phyloP scores from a whole-genome alignment of 2,888 invertebrate genomes.

The Athripsodes cinereus region DNA sequence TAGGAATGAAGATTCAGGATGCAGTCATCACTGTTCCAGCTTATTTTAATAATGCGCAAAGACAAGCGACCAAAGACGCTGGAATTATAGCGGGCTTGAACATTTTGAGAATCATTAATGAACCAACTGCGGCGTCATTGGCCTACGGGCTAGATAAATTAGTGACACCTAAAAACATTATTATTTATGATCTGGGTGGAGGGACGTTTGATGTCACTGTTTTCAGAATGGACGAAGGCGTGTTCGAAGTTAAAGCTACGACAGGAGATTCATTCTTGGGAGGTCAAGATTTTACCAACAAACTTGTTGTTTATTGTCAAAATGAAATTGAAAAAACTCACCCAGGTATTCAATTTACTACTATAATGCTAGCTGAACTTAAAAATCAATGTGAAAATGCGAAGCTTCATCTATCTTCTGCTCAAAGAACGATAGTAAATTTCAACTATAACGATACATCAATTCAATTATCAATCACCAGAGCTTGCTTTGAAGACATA shows the following conservation, averaged over 20 bases:
- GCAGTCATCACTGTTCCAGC: conserved; percentile 98
- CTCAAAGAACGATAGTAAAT: conserved; percentile 97
- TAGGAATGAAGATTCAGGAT: conserved; percentile 87
- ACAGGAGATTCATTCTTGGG: conserved; percentile 98
- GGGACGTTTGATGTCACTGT: conserved; percentile 99
- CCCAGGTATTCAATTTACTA: conserved; percentile 92
- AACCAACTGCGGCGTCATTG: conserved; percentile 96
- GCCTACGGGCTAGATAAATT: conserved; percentile 99
- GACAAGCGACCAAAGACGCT: conserved; percentile 98
- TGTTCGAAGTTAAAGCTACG: conserved; percentile 99
- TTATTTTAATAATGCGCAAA: conserved; percentile 98
- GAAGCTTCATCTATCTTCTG: conserved; percentile 93
- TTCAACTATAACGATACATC: conserved; percentile 79
- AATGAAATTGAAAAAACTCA: conserved; percentile 89
- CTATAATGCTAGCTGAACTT: conserved; percentile 96
- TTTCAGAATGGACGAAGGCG: conserved; percentile 98
- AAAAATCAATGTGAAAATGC: conserved; percentile 99
- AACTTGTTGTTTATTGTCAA: conserved; percentile 86
- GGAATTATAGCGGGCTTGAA: conserved; percentile 76
- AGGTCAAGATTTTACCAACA: conserved; percentile 98
- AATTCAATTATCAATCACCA: conserved; percentile 67
- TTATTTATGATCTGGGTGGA: conserved; percentile 98
- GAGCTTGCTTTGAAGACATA: conserved; percentile 90
- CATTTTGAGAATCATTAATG: conserved; percentile 95
- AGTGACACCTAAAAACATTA: conserved; percentile 82